phyloP scores from a whole-genome alignment of 2,113 vertebrate genomes.

The Pteropus alecto region DNA sequence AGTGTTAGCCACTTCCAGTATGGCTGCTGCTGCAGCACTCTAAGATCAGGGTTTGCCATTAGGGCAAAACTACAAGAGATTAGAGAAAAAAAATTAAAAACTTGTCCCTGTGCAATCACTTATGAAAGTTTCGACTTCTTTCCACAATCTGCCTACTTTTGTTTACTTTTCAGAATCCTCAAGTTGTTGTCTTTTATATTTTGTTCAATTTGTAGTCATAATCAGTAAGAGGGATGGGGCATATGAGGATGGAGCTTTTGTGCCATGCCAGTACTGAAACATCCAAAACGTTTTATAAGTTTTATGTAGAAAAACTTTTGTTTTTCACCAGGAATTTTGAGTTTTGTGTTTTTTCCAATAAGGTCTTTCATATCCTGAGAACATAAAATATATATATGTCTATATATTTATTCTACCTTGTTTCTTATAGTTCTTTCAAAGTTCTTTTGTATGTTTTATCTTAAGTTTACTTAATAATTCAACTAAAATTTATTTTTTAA shows the following conservation, averaged over 20 bases:
- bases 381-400: background rate
- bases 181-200: background rate
- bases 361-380: background rate
- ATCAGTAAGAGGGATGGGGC: background rate
- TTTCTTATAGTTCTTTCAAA: background rate
- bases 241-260: background rate
- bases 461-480: background rate
- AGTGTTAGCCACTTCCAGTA: background rate
- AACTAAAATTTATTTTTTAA: background rate
- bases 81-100: background rate
- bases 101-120: background rate
- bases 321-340: background rate
- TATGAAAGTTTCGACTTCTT: background rate
- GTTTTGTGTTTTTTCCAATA: background rate
- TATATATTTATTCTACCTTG: background rate
- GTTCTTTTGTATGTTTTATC: background rate
- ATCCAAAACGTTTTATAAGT: background rate
- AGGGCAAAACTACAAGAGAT: background rate
- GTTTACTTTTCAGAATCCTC: background rate
- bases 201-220: background rate
- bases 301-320: background rate
- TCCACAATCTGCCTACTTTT: background rate
- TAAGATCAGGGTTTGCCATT: background rate
- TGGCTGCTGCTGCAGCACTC: background rate
- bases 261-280: background rate